Evolutionary conservation across 2,797 vertebrate species (phyloP), one percentile per base, ranked within the genome.

Genomic region (Sus cebifrons): DNA sequence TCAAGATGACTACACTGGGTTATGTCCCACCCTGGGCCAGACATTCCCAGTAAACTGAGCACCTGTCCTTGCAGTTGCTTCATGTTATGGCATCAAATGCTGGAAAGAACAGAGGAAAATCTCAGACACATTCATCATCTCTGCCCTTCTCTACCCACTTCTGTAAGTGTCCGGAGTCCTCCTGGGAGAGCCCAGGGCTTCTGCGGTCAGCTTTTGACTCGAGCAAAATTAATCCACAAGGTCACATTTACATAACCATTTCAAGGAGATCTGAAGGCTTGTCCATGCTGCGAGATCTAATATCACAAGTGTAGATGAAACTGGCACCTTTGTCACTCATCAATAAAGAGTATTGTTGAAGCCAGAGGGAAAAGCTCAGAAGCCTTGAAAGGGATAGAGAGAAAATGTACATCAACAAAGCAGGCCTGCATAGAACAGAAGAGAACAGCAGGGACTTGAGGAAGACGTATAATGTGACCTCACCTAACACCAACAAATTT

Each of bases 1-100:
- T 98, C 20, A 87, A 98, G 97, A 98, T 96, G 96, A 97, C 96
- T 91, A 68, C 92, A 89, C 94, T 89, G 94, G 98, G 96, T 94
- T 98, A 96, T 85, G 71, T 95, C 92, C 87, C 98, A 97, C 29
- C 93, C 97, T 98, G 97, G 91, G 98, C 93, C 96, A 94, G 96
- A 96, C 77, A 25, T 93, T 97, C 92, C 97, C 86, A 96, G 97
- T 71, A 97, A 98, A 97, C 97, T 92, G 65, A 96, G 78, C 25
- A 97, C 88, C 90, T 71, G 89, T 96, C 97, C 97, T 95, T 96
- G 96, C 54, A 94, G 87, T 44, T 90, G 93, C 82, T 96, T 96
- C 68, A 74, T 89, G 52, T 71, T 71, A 96, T 29, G 21, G 12
- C n/a, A 85, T 56, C 86, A 85, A 97, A 56, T 29, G 5, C 11